Evolutionary conservation across 2,888 invertebrate genomes (phyloP).

Genomic region (Steromphala cineraria): DNA sequence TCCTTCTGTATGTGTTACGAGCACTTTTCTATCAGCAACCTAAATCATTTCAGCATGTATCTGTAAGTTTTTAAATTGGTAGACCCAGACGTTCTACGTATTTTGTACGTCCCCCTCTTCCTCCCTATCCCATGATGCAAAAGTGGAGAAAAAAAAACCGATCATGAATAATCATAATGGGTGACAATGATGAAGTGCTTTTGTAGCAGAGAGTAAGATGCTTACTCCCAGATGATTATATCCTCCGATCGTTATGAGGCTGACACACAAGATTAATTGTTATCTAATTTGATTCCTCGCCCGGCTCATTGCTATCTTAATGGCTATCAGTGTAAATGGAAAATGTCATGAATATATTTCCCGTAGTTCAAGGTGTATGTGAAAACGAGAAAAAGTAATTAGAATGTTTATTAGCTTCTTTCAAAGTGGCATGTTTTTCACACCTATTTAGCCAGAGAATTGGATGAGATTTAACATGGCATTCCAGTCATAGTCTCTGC

Average conservation of each 20-base stretch:
- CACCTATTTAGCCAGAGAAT: too few relatives aligned
- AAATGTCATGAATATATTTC: conserved; percentile 20
- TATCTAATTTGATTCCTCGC: conserved; percentile 8
- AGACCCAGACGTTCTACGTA: too few relatives aligned
- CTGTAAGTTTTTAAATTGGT: too few relatives aligned
- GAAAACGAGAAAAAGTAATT: too few relatives aligned
- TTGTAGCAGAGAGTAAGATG: background rate
- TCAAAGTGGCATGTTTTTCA: too few relatives aligned
- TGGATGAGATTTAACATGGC: too few relatives aligned
- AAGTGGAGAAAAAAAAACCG: background rate
- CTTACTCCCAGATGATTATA: background rate
- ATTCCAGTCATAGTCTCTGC: too few relatives aligned
- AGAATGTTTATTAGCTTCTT: too few relatives aligned
- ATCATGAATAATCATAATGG: background rate
- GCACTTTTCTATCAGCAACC: too few relatives aligned
- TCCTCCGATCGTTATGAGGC: background rate
- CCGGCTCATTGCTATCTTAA: conserved; percentile 9
- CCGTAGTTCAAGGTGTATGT: background rate
- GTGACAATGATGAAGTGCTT: background rate
- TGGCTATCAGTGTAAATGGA: conserved; percentile 4
- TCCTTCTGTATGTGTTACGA: too few relatives aligned
- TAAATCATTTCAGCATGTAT: too few relatives aligned
- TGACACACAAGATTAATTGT: conserved; percentile 7
- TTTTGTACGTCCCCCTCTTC: background rate
- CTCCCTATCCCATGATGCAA: background rate